Percentiles rank a stretch among this genome's conserved stretches.
phyloP scores from a whole-genome alignment of 1,140 invertebrate genomes.

The Samia ricini region DNA sequence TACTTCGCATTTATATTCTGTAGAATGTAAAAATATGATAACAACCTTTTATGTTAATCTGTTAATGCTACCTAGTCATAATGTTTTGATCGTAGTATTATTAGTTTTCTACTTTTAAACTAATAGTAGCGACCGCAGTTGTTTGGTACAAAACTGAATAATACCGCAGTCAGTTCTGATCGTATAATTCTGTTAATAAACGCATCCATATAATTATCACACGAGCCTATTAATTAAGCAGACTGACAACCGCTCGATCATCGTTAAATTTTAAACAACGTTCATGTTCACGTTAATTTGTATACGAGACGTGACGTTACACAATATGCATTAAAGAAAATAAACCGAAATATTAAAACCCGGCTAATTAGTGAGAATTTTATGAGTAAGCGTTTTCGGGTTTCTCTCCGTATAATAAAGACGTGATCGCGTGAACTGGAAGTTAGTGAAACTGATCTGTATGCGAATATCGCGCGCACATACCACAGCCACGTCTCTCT shows the following conservation, averaged over 20 bases:
- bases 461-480: slow-evolving; percentile 39
- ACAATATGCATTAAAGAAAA: not conserved
- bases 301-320: not conserved
- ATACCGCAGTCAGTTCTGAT: not conserved
- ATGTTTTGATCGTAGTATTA: too few species aligned
- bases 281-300: not conserved
- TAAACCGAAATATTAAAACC: slow-evolving; percentile 4
- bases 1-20: too few species aligned
- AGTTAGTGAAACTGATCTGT: slow-evolving; percentile 42
- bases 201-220: slow-evolving; percentile 1
- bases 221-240: slow-evolving; percentile 8
- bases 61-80: slow-evolving; percentile 14
- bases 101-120: too few species aligned
- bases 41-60: slow-evolving; percentile 4
- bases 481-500: slow-evolving; percentile 26
- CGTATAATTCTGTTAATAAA: not conserved
- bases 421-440: slow-evolving; percentile 3
- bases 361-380: slow-evolving; percentile 20
- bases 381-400: slow-evolving; percentile 7
- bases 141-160: slow-evolving; percentile 17
- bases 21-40: too few species aligned
- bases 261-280: slow-evolving; percentile 1
- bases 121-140: slow-evolving; percentile 20
- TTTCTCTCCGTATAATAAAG: not conserved
- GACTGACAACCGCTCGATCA: slow-evolving; percentile 5